Evolutionary conservation across 2,113 vertebrate genomes (phyloP).

Genomic region (Monopterus albus): DNA sequence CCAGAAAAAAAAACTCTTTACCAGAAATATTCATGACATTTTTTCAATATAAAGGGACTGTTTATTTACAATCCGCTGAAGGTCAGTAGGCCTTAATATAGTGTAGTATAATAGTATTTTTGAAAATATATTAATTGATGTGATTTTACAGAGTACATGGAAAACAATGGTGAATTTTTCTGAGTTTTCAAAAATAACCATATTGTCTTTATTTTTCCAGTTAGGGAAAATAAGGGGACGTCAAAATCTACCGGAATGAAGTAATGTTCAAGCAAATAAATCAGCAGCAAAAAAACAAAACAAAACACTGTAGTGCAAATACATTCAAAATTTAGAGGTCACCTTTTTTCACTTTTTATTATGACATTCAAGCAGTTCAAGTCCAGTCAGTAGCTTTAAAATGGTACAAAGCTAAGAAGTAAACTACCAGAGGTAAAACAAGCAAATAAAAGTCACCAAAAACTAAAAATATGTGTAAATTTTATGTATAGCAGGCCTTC

Average conservation of each 20-base stretch:
- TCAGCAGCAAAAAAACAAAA: not conserved
- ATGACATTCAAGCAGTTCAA: too few species aligned
- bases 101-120: not conserved
- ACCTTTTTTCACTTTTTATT: too few species aligned
- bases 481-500: too few species aligned
- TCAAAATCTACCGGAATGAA: not conserved
- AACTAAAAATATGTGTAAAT: too few species aligned
- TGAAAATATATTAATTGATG: not conserved
- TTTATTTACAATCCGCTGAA: constrained; percentile 35
- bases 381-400: too few species aligned
- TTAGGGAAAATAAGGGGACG: not conserved
- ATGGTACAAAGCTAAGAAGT: too few species aligned
- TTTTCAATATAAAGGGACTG: constrained; percentile 32
- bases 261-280: constrained; percentile 1
- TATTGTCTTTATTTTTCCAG: constrained; percentile 2
- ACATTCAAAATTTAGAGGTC: too few species aligned
- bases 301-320: too few species aligned
- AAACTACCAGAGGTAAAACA: too few species aligned
- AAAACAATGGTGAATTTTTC: not conserved
- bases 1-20: constrained; percentile 39
- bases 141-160: not conserved
- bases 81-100: constrained; percentile 5
- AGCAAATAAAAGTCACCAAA: too few species aligned
- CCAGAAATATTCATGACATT: constrained; percentile 55
- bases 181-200: constrained; percentile 3